Conservation (phyloP, 2,113 vertebrate species). For the Albula goreensis region DNA sequence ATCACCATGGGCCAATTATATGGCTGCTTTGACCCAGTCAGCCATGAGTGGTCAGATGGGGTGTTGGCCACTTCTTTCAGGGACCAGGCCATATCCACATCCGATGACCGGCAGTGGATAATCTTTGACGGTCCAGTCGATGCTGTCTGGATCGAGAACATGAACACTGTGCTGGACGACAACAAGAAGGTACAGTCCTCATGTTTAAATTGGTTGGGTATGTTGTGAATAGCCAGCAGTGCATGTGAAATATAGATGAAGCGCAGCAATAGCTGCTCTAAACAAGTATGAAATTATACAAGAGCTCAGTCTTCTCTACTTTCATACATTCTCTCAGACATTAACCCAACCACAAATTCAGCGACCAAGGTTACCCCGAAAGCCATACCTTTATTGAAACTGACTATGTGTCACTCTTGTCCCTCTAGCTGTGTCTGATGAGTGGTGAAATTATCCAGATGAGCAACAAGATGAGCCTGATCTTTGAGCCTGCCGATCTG, state of each 20-base stretch:
- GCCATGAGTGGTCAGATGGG: conserved; percentile 90
- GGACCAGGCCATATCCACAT: conserved; percentile 76
- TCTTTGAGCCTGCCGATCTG: conserved; percentile 87
- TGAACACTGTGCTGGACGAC: conserved; percentile 94
- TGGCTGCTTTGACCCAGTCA: conserved; percentile 85
- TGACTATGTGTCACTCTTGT: conserved; percentile 8
- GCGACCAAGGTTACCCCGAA: not conserved
- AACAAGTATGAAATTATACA: not conserved
- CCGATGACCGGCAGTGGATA: conserved; percentile 85
- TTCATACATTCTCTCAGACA: not conserved
- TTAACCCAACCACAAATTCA: too few species aligned
- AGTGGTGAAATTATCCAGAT: conserved; percentile 97
- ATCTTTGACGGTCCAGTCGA: conserved; percentile 95
- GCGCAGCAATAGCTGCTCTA: not conserved
- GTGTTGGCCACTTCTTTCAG: conserved; percentile 83
- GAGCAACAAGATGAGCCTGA: conserved; percentile 89
- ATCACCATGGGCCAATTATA: conserved; percentile 91
- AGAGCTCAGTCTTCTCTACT: not conserved
- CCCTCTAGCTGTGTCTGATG: conserved; percentile 86
- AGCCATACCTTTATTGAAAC: not conserved
- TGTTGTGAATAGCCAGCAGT: not conserved
- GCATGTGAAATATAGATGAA: not conserved
- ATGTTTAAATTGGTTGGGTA: not conserved
- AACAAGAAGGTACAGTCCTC: conserved; percentile 85
- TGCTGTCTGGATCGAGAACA: conserved; percentile 96